Base-by-base conservation (phyloP, 1,140 invertebrate genomes). In the Magallana angulata region DNA sequence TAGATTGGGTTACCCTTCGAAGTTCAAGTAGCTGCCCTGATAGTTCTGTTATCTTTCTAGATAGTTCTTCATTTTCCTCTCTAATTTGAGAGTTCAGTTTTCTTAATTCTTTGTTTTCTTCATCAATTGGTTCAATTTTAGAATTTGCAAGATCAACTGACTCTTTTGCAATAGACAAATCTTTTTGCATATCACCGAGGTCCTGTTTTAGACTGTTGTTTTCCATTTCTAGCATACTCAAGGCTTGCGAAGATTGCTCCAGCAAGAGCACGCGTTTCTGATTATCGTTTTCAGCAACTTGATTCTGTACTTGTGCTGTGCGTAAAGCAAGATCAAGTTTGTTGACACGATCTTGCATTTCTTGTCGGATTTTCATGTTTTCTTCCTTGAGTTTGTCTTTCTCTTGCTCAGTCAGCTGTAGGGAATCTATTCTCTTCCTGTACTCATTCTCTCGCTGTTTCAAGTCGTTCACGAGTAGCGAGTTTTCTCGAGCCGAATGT, bases 381-480 rank as follows among this genome's bases (percentile, higher is more conserved):
- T 94, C 93, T 62, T 89, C 87, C 68, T 90, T 88, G 71, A 94
- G 84, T 59, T 80, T 87, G 16, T 91, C 90, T 84, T 92, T 93
- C 58, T 93, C 93, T 58, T 92, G 87, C 71, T 93, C 90, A 57
- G 89, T 85, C 16, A 89, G 60, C 60, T 93, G 90, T 30, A 94
- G 84, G 9, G 88, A 80, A 24, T 86, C 64, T 12, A 94, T 92
- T 84, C 90, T 93, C n/a, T 90, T 90, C 82, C 92, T 76, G 86
- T 94, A 94, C 36, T 92, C 92, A 92, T 93, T 90, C 83, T 94
- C 93, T 89, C 93, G 93, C 58, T 91, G 90, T 85, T 93, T 93
- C 12, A 94, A 85, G 86, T 93, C 93, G 83, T 93, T 92, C 9
- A 94, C 92, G 7, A 93, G 84, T 8, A 90, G 83, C 18, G 87